Conservation (phyloP, 2,113 vertebrate species). For the Myrmecobius fasciatus region DNA sequence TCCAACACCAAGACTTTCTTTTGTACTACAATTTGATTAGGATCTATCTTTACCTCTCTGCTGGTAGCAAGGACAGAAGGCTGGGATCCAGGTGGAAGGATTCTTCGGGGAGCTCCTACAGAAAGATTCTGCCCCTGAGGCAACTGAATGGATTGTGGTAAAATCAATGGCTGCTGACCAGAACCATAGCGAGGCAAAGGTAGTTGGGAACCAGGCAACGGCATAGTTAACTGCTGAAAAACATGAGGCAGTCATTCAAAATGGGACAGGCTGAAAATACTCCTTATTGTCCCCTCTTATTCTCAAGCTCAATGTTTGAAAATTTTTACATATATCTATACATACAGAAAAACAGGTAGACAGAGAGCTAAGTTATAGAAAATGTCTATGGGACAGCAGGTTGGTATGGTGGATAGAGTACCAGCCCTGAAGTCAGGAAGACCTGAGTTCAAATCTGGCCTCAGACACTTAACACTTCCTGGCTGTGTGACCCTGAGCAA, state of each 20-base stretch:
- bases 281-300: not conserved
- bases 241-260: conserved; percentile 49
- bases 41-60: conserved; percentile 90
- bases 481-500: no score
- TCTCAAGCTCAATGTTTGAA: not conserved
- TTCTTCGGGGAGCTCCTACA: conserved; percentile 92
- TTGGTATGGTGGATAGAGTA: no score
- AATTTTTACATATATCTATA: not conserved
- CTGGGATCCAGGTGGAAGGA: conserved; percentile 94
- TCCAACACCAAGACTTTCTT: not conserved
- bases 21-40: not conserved
- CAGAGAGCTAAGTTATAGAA: not conserved
- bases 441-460: no score
- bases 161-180: conserved; percentile 96
- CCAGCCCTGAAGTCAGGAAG: no score
- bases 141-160: conserved; percentile 97
- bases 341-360: not conserved
- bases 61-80: conserved; percentile 89
- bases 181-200: conserved; percentile 93
- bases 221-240: conserved; percentile 93
- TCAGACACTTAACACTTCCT: no score
- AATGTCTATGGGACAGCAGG: not conserved
- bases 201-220: conserved; percentile 96
- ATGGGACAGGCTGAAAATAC: not conserved
- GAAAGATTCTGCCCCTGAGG: conserved; percentile 96